Evolutionary conservation across 2,888 invertebrate species (phyloP).

Genomic region (Pyrochroa serraticornis): DNA sequence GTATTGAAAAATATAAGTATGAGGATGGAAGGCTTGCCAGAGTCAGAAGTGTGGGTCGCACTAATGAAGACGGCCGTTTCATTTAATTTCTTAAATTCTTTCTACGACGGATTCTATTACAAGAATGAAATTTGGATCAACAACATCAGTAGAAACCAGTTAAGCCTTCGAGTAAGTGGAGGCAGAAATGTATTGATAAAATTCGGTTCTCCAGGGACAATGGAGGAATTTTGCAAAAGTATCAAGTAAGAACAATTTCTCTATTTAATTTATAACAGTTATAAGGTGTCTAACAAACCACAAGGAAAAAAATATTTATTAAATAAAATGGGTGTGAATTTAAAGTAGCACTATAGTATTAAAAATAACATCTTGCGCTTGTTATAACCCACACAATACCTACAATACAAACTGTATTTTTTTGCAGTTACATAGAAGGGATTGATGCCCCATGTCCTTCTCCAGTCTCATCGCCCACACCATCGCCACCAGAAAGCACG

Average conservation of each 20-base stretch:
- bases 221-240: slow-evolving; percentile 16
- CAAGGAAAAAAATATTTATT: slow-evolving; percentile 23
- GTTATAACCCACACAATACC: slow-evolving; percentile 26
- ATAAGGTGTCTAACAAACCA: slow-evolving; percentile 23
- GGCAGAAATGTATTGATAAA: slow-evolving; percentile 11
- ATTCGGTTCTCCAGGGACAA: slow-evolving; percentile 12
- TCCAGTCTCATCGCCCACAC: neutral
- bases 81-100: slow-evolving; percentile 13
- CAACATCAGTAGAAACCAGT: slow-evolving; percentile 6
- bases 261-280: slow-evolving; percentile 20
- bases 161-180: slow-evolving; percentile 13
- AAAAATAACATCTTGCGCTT: slow-evolving; percentile 22
- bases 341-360: slow-evolving; percentile 25
- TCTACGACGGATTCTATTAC: slow-evolving; percentile 14
- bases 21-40: neutral
- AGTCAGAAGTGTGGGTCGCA: slow-evolving; percentile 17
- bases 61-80: slow-evolving; percentile 13
- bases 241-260: slow-evolving; percentile 17
- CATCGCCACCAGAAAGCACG: neutral
- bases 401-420: slow-evolving; percentile 13
- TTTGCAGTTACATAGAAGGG: slow-evolving; percentile 17
- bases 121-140: slow-evolving; percentile 11
- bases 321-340: slow-evolving; percentile 25
- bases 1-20: slow-evolving; percentile 14
- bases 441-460: slow-evolving; percentile 15